Evolutionary conservation across 2,797 vertebrate genomes (phyloP).

Genomic region (Columba guinea): DNA sequence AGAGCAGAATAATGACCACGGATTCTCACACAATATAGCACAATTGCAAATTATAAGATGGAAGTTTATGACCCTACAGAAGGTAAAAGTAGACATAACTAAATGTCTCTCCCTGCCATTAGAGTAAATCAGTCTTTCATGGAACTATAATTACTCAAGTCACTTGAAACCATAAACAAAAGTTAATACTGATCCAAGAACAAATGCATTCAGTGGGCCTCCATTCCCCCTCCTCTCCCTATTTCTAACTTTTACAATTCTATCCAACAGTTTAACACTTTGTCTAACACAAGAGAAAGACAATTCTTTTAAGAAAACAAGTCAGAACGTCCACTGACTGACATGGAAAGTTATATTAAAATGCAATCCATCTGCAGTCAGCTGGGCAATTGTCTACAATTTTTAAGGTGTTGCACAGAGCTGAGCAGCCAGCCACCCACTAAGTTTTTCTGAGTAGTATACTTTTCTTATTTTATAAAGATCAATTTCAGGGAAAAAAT

Average conservation of each 20-base stretch:
- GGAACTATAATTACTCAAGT: slow-evolving; percentile 23
- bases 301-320: background rate
- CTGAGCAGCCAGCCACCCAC: background rate
- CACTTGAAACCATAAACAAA: slow-evolving; percentile 4
- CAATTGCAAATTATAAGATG: background rate
- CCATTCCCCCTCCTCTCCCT: background rate
- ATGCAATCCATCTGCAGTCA: background rate
- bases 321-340: background rate
- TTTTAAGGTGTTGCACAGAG: background rate
- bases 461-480: background rate
- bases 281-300: background rate
- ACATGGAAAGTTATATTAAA: background rate
- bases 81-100: slow-evolving; percentile 16
- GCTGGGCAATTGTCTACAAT: background rate
- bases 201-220: background rate
- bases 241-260: background rate
- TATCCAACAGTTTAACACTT: background rate
- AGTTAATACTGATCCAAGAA: background rate
- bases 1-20: background rate
- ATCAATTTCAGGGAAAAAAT: background rate
- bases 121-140: slow-evolving; percentile 14
- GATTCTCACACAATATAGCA: background rate
- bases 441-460: background rate
- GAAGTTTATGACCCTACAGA: background rate
- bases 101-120: background rate